These are phyloP conservation scores for Hemitrygon akajei DNA, from an alignment of 2,797 vertebrate species.

Conservation along the genomic window DNA sequence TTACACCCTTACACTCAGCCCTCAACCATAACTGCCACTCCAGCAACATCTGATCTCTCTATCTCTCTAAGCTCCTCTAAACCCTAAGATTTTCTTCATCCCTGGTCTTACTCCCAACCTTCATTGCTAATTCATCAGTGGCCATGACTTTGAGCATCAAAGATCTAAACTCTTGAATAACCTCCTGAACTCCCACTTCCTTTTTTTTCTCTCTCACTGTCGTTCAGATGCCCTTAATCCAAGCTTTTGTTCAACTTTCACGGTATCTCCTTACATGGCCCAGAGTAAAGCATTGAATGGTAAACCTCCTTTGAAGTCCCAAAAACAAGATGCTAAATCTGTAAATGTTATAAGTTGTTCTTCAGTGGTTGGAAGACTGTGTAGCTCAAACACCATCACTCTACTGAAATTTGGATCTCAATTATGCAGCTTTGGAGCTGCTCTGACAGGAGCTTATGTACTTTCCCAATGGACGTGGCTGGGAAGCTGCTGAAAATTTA, in stretches of 20 bases:
- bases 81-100: not conserved
- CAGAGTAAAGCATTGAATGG: not conserved
- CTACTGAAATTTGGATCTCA: not conserved
- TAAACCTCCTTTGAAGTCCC: not conserved
- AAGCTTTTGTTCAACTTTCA: not conserved
- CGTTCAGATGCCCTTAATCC: not conserved
- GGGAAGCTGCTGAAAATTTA: not conserved
- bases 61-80: not conserved
- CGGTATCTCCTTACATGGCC: not conserved
- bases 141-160: not conserved
- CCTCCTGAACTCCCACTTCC: no score
- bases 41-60: not conserved
- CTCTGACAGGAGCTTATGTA: not conserved
- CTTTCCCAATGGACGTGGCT: not conserved
- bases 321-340: not conserved
- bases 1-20: no score
- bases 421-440: not conserved
- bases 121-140: not conserved
- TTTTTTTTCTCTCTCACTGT: not conserved
- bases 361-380: not conserved
- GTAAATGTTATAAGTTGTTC: not conserved
- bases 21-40: no score
- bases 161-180: not conserved
- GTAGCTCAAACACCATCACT: not conserved
- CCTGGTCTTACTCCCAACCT: not conserved